Evolutionary conservation across 2,888 invertebrate species (phyloP).

Genomic region (Habrosyne pyritoides): DNA sequence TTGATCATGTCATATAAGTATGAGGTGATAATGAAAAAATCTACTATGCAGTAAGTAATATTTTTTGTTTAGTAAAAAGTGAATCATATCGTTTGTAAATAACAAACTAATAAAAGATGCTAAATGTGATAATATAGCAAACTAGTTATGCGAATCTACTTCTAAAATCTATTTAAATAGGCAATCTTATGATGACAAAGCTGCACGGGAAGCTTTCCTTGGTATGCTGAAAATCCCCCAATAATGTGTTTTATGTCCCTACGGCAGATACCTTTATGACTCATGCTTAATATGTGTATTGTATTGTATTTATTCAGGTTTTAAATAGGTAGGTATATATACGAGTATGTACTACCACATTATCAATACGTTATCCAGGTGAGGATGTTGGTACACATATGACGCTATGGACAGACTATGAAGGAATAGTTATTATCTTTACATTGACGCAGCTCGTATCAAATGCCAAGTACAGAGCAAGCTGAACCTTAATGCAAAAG

Average conservation of each 20-base stretch:
- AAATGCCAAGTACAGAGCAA: constrained; percentile 76
- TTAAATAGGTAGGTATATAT: constrained; percentile 34
- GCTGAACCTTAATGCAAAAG: constrained; percentile 74
- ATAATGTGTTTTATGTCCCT: constrained; percentile 22
- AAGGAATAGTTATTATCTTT: constrained; percentile 61
- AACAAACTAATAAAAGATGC: constrained; percentile 4
- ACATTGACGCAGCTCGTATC: constrained; percentile 67
- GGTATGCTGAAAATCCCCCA: constrained; percentile 37
- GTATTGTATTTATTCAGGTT: constrained; percentile 48
- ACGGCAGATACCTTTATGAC: constrained; percentile 33
- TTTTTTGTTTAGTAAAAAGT: not conserved
- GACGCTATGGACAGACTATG: constrained; percentile 60
- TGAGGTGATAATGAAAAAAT: not conserved
- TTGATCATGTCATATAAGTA: constrained; percentile 17
- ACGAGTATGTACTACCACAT: constrained; percentile 25
- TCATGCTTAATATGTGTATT: constrained; percentile 47
- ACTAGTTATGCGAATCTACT: constrained; percentile 28
- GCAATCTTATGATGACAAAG: constrained; percentile 28
- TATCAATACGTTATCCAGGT: constrained; percentile 53
- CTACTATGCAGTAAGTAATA: not conserved
- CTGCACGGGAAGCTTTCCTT: constrained; percentile 37
- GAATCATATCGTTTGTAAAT: not conserved
- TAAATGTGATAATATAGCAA: constrained; percentile 13
- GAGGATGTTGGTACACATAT: constrained; percentile 39
- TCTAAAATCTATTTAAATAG: constrained; percentile 25